A percentile compares a stretch with the other conserved stretches of the same genome.
Conservation (phyloP, 2,797 vertebrate genomes). For the Huso huso region DNA sequence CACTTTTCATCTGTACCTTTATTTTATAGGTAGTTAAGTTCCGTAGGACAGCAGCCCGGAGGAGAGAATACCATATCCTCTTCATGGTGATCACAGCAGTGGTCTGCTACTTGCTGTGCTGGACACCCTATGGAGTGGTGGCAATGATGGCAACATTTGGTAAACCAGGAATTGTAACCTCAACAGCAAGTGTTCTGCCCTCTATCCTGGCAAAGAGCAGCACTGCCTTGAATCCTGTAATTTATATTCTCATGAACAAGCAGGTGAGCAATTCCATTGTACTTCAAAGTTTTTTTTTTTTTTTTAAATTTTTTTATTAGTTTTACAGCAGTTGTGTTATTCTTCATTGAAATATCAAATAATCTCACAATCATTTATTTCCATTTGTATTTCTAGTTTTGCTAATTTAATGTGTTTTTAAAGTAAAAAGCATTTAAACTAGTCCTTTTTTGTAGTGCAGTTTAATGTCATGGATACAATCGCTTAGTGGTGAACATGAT, state of each 20-base stretch:
- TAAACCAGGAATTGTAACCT: conserved; percentile 60
- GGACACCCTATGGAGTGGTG: conserved; percentile 73
- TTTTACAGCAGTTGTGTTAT: too few species aligned
- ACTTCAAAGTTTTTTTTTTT: too few species aligned
- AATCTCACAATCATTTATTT: too few species aligned
- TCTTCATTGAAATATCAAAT: too few species aligned
- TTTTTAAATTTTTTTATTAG: too few species aligned
- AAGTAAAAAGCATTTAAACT: too few species aligned
- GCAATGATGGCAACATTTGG: conserved; percentile 74
- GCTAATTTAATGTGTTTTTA: too few species aligned
- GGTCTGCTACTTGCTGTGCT: conserved; percentile 69
- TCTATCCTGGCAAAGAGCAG: conserved; percentile 79
- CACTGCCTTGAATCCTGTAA: conserved; percentile 75
- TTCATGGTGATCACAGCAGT: conserved; percentile 74
- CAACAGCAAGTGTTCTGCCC: conserved; percentile 65
- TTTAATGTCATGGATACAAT: too few species aligned
- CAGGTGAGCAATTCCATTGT: conserved; percentile 52
- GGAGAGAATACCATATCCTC: conserved; percentile 68
- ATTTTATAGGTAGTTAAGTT: conserved; percentile 46
- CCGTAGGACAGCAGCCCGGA: conserved; percentile 61
- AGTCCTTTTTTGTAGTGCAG: too few species aligned
- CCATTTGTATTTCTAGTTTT: too few species aligned
- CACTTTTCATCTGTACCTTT: too few species aligned
- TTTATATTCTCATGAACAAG: conserved; percentile 82
- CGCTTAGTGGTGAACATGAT: too few species aligned